phyloP scores from a whole-genome alignment of 2,113 vertebrate species.

The Ascaphus truei region DNA sequence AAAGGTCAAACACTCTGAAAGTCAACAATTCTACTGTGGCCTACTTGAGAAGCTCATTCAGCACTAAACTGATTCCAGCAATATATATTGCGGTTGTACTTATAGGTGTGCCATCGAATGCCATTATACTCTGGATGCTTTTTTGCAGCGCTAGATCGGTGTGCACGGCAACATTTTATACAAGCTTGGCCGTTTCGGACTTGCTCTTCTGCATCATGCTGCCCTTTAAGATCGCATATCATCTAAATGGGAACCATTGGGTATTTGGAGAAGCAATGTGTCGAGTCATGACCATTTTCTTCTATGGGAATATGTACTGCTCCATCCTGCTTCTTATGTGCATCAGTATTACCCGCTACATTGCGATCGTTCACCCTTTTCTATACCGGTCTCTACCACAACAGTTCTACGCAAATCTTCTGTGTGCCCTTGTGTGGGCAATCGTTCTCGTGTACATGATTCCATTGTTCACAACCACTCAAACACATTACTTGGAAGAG shows the following conservation, averaged over 20 bases:
- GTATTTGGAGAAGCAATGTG: conserved; percentile 78
- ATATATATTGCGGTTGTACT: conserved; percentile 62
- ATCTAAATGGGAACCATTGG: conserved; percentile 83
- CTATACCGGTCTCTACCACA: conserved; percentile 74
- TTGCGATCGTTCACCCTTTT: conserved; percentile 83
- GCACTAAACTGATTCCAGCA: conserved; percentile 66
- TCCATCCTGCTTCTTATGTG: conserved; percentile 75
- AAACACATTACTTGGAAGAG: conserved; percentile 66
- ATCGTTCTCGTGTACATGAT: conserved; percentile 63
- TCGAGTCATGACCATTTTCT: conserved; percentile 65
- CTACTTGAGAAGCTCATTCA: conserved; percentile 68
- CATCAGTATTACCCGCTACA: conserved; percentile 74
- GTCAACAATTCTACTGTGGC: conserved; percentile 53
- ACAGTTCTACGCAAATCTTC: conserved; percentile 44
- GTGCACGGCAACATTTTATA: conserved; percentile 74
- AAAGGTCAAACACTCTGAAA: conserved; percentile 33
- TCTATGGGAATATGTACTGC: conserved; percentile 90
- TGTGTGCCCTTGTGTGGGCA: conserved; percentile 60
- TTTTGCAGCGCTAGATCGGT: conserved; percentile 62
- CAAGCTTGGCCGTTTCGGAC: conserved; percentile 80
- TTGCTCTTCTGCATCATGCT: conserved; percentile 77
- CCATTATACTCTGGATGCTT: conserved; percentile 61
- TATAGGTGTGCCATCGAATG: conserved; percentile 74
- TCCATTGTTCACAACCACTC: conserved; percentile 69
- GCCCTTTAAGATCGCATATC: conserved; percentile 78